These are phyloP conservation scores for Pangasius sanitwongsei DNA, from an alignment of 2,797 vertebrate species.

Conservation along the genomic window DNA sequence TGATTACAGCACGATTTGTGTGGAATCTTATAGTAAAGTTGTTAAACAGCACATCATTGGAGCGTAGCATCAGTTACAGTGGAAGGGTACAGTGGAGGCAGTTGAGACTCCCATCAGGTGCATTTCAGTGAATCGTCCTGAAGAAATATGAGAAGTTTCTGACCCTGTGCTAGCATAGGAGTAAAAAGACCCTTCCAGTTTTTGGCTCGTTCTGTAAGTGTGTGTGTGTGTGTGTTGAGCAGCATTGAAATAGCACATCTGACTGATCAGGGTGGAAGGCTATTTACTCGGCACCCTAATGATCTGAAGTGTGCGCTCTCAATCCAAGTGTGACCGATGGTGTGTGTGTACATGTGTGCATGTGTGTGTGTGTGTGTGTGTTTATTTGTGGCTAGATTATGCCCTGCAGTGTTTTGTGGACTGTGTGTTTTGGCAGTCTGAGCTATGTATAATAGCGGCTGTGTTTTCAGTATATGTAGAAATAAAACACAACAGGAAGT, in stretches of 20 bases:
- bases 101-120: not conserved
- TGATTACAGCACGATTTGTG: not conserved
- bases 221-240: conserved; percentile 3
- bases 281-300: conserved; percentile 50
- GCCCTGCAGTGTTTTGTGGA: conserved; percentile 2
- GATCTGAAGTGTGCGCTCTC: conserved; percentile 35
- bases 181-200: not conserved
- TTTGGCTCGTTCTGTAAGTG: not conserved
- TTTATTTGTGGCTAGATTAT: not conserved
- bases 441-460: not conserved
- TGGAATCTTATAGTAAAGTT: not conserved
- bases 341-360: conserved; percentile 10
- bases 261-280: conserved; percentile 58
- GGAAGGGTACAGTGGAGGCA: not conserved
- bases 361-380: conserved; percentile 1
- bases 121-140: conserved; percentile 19
- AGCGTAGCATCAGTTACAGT: not conserved
- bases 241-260: conserved; percentile 40
- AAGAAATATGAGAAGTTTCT: conserved; percentile 23
- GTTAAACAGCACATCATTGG: not conserved
- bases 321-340: conserved; percentile 20
- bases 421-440: not conserved
- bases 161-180: conserved; percentile 39
- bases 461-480: not conserved
- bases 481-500: not conserved